A percentile compares a stretch with the other conserved stretches of the same genome.
These are phyloP conservation scores for Latrodectus elegans DNA, from an alignment of 2,888 invertebrate species.

Conservation along the genomic window DNA sequence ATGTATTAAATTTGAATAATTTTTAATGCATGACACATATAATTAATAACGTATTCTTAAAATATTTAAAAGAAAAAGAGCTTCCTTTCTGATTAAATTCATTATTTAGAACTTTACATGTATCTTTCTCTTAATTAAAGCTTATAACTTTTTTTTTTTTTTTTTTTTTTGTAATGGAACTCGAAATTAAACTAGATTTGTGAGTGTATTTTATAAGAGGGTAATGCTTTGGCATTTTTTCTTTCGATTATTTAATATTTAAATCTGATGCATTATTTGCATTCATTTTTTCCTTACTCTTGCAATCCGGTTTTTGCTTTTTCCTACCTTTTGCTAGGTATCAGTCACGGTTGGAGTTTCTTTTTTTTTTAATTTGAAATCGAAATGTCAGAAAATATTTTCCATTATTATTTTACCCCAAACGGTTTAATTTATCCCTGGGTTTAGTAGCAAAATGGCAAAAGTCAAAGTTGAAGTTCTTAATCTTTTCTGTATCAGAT, in stretches of 20 bases:
- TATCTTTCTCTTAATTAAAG: constrained; percentile 51
- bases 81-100: constrained; percentile 61
- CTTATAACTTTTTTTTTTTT: constrained; percentile 35
- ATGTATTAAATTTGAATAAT: constrained; percentile 40
- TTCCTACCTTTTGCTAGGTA: constrained; percentile 40
- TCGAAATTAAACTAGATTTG: constrained; percentile 45
- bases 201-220: constrained; percentile 61
- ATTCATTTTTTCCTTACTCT: constrained; percentile 17
- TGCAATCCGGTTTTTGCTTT: constrained; percentile 40
- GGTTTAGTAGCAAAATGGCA: not conserved
- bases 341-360: constrained; percentile 60
- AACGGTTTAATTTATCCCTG: constrained; percentile 1
- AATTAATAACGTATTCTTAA: constrained; percentile 61
- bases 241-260: constrained; percentile 66
- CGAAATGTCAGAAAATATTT: constrained; percentile 64
- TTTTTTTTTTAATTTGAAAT: constrained; percentile 36
- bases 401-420: constrained; percentile 53
- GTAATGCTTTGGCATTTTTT: constrained; percentile 58
- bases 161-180: constrained; percentile 58
- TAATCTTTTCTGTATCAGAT: too few relatives aligned
- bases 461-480: constrained; percentile 1
- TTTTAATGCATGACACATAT: constrained; percentile 67
- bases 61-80: constrained; percentile 54
- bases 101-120: constrained; percentile 61
- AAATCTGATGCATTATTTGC: constrained; percentile 64